Base-by-base conservation (phyloP, 2,113 vertebrate species). In the Corythoichthys intestinalis region DNA sequence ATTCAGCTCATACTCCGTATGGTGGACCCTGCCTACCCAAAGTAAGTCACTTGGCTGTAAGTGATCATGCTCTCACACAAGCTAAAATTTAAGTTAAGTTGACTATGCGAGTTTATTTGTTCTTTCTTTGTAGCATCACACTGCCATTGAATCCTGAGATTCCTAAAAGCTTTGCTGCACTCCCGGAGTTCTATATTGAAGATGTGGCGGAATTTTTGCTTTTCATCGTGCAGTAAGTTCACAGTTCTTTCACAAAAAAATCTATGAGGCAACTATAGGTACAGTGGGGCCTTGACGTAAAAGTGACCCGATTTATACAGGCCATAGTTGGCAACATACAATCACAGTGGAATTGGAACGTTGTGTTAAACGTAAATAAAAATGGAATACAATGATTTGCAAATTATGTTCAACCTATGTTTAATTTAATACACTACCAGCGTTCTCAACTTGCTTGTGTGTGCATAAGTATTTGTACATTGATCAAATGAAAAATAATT, bases 141-240 rank as follows among this genome's bases (percentile, higher is more conserved):
- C 87, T 99, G 92, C 97, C 97, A 82, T 91, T 99, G 91, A 95
- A 91, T 86, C 90, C 92, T 44, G 97, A 99, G 65, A 93, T 99
- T 78, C 96, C 97, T 38, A 97, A 96, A 91, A 95, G 94, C 60
- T 99, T 99, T 88, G 97, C 97, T 83, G 95, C 96, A 72, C 92
- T 99, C 80, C 97, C 97, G 0, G 97, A 99, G 86, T 99, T 99
- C 89, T 99, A 99, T 73, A 93, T 99, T 81, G 97, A 99, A 93
- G 97, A 99, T 81, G 93, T 99, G 84, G 97, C 97, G 3, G 97
- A 99, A 91, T 99, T 99, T 92, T 92, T 99, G 91, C 97, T 99
- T 94, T 99, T 99, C 91, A 95, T 98, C 85, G 96, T 99, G 92
- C 97, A 99, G 97, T 99, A 93, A 96, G 97, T 97, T 60, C 35